Evolutionary conservation across 2,113 vertebrate genomes (phyloP).

Genomic region (Pteropus alecto): DNA sequence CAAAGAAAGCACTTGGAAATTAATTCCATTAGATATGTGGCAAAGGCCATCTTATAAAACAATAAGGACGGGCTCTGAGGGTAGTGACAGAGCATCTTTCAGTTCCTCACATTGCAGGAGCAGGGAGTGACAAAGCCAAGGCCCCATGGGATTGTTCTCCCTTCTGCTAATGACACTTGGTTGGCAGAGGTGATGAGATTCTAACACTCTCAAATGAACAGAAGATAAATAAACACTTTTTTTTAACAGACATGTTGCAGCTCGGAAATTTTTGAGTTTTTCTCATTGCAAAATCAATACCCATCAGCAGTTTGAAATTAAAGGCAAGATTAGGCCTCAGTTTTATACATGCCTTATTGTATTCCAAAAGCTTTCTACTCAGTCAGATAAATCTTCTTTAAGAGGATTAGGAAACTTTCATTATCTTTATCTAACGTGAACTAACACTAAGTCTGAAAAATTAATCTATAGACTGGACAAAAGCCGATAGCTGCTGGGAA

Average conservation of each 20-base stretch:
- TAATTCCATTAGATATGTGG: accelerated
- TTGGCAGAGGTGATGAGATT: background rate
- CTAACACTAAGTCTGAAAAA: slow-evolving; percentile 84
- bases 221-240: slow-evolving; percentile 54
- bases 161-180: background rate
- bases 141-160: background rate
- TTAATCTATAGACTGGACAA: slow-evolving; percentile 85
- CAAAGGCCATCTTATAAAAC: background rate
- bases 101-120: background rate
- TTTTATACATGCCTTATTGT: slow-evolving; percentile 86
- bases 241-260: slow-evolving; percentile 34
- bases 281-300: slow-evolving; percentile 92
- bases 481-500: slow-evolving; percentile 72
- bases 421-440: slow-evolving; percentile 90
- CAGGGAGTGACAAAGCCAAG: background rate
- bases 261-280: slow-evolving; percentile 81
- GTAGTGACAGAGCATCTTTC: background rate
- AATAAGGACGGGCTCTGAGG: background rate
- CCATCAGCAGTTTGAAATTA: slow-evolving; percentile 93
- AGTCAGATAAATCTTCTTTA: slow-evolving; percentile 87
- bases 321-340: slow-evolving; percentile 87
- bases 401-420: slow-evolving; percentile 88
- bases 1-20: background rate
- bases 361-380: slow-evolving; percentile 84
- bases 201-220: slow-evolving; percentile 45